A percentile compares a stretch with the other conserved stretches of the same genome.
phyloP scores from a whole-genome alignment of 2,113 vertebrate genomes.

The Podarcis raffonei region DNA sequence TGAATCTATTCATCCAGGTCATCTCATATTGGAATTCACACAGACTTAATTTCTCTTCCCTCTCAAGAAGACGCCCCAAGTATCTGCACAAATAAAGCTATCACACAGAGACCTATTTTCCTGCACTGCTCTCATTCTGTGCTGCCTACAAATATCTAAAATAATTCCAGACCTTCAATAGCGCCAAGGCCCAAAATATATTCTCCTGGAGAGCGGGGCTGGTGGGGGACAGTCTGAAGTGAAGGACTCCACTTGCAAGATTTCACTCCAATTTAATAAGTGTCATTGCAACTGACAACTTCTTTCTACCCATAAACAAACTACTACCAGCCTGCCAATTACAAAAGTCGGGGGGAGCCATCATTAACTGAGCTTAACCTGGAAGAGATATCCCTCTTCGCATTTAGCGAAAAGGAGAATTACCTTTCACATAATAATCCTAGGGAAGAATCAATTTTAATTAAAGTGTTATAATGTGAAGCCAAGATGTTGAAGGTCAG shows the following conservation, averaged over 20 bases:
- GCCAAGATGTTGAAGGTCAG: conserved; percentile 68
- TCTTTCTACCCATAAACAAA: conserved; percentile 49
- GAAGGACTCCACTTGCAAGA: neutral
- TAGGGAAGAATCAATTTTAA: conserved; percentile 68
- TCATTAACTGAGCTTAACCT: conserved; percentile 14
- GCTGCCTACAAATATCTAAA: neutral
- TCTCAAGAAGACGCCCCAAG: neutral
- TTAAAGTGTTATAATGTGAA: conserved; percentile 53
- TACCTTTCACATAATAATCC: conserved; percentile 62
- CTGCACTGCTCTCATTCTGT: neutral
- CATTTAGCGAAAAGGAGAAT: conserved; percentile 53
- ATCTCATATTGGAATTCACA: neutral
- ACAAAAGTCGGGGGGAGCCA: conserved; percentile 20
- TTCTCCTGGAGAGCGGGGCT: neutral
- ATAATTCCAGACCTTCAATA: neutral
- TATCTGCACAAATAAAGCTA: neutral
- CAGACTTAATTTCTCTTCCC: neutral
- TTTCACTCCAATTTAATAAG: neutral
- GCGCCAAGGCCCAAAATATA: neutral
- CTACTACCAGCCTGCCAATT: conserved; percentile 54
- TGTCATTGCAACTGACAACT: conserved; percentile 16
- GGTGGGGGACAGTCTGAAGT: neutral
- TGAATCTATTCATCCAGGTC: neutral
- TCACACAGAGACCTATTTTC: neutral
- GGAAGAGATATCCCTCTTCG: neutral